Base-by-base conservation (phyloP, 2,113 vertebrate species). In the Solea solea region DNA sequence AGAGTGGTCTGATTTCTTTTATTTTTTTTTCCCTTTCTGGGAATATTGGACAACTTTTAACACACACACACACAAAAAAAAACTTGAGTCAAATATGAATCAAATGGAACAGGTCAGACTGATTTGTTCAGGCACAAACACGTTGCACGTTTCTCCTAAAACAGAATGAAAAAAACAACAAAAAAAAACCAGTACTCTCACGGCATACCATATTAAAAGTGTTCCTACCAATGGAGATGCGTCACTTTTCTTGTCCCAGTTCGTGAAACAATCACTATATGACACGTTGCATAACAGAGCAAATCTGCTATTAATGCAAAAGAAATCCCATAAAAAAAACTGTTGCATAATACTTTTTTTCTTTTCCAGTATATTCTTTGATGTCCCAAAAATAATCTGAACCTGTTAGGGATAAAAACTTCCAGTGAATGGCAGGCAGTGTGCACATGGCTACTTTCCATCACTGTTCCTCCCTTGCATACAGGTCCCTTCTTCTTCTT, bases 341-440 rank as follows among this genome's bases (percentile, higher is more conserved):
- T 73, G 72, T 91, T 90, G 72, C 68, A 14, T 80, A 87, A 91
- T 68, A 80, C 53, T 34, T 34, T n/a, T 68, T 74, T 80, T 85
- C 48, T 69, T 74, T 91, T 91, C 90, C 88, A 92, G 91, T 87
- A 88, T 85, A 81, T 85, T 89, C 69, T 90, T 83, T 86, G 77
- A 85, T 81, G 85, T 89, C 80, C 77, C 64, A 89, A 74, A 88
- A 86, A 89, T 80, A 79, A 85, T 88, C 84, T 83, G 76, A 86
- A 86, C 83, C 80, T 83, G 77, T 88, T 78, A 60, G 72, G 75
- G 79, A 71, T 73, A 72, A 88, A 76, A 76, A 76, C 76, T 76
- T 85, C 82, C 85, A 89, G 87, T 86, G 87, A 86, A 86, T 69
- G 78, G 87, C 79, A 76, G 76, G 86, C 78, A 74, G 76, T 67